Percentiles rank a stretch among this genome's conserved stretches.
Conservation (phyloP, 2,888 invertebrate species). For the Scrobipalpa atriplicella region DNA sequence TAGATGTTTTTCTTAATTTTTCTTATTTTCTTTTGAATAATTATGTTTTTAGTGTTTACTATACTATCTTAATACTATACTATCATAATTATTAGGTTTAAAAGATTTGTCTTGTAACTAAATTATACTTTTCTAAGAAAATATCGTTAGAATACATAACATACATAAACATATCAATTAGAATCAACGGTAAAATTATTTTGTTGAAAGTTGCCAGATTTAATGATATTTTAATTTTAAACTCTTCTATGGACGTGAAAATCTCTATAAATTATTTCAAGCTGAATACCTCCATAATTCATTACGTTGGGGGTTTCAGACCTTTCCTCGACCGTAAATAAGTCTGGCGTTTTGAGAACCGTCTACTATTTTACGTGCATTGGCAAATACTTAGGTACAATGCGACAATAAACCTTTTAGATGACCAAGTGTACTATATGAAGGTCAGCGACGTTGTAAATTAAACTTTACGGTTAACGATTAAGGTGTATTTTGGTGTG, state of each 20-base stretch:
- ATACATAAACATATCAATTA: too few relatives aligned
- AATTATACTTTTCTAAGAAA: too few relatives aligned
- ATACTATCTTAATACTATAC: too few relatives aligned
- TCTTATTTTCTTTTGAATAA: too few relatives aligned
- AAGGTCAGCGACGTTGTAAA: conserved; percentile 58
- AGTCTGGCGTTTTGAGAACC: conserved; percentile 77
- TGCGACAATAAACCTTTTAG: conserved; percentile 70
- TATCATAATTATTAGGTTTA: too few relatives aligned
- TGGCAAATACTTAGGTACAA: conserved; percentile 81
- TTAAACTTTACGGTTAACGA: conserved; percentile 61
- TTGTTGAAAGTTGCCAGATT: too few relatives aligned
- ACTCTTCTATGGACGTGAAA: neutral
- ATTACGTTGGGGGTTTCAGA: conserved; percentile 41
- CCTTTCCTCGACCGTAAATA: conserved; percentile 69
- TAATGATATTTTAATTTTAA: neutral
- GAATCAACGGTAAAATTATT: too few relatives aligned
- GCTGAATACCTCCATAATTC: conserved; percentile 11
- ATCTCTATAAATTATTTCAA: neutral
- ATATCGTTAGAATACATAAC: too few relatives aligned
- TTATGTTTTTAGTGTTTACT: too few relatives aligned
- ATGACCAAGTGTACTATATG: conserved; percentile 65
- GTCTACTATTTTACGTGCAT: conserved; percentile 79
- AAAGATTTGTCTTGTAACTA: too few relatives aligned
- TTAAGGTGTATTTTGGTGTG: conserved; percentile 60
- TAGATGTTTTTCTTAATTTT: too few relatives aligned